Evolutionary conservation across 2,797 vertebrate genomes (phyloP).

Genomic region (Limnodromus scolopaceus): DNA sequence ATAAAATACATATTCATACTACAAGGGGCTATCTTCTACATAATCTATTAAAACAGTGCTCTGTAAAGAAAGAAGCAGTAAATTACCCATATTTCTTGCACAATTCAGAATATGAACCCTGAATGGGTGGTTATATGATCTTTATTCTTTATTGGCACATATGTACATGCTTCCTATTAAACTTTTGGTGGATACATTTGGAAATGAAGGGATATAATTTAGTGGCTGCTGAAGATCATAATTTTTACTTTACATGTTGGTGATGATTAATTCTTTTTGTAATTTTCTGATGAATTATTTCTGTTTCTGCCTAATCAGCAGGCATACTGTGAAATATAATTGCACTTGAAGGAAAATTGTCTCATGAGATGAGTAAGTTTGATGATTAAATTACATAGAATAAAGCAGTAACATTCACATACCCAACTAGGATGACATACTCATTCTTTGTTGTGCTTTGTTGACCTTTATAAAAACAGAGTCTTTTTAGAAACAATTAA

Average conservation of each 20-base stretch:
- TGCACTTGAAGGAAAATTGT: conserved; percentile 87
- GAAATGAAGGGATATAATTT: conserved; percentile 89
- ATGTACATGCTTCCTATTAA: not conserved
- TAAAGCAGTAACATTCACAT: conserved; percentile 82
- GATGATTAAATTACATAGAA: conserved; percentile 88
- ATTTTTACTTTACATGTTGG: conserved; percentile 65
- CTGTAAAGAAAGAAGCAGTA: conserved; percentile 24
- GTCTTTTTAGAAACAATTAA: conserved; percentile 6
- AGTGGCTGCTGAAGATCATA: conserved; percentile 79
- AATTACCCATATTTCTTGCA: not conserved
- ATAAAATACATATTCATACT: conserved; percentile 1
- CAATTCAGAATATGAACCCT: conserved; percentile 22
- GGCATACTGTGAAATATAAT: conserved; percentile 84
- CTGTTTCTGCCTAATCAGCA: conserved; percentile 88
- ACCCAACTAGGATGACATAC: conserved; percentile 30
- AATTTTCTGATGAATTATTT: conserved; percentile 90
- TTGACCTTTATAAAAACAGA: conserved; percentile 50
- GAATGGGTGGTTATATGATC: conserved; percentile 1
- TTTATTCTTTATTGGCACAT: conserved; percentile 31
- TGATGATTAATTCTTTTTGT: conserved; percentile 90
- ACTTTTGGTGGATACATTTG: conserved; percentile 61
- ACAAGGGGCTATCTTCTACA: not conserved
- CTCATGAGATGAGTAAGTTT: conserved; percentile 85
- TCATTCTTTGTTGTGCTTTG: conserved; percentile 55
- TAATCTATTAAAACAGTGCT: not conserved